Evolutionary conservation across 64 coral and sea anemone species (phyloP).

Genomic region (Montipora foliosa): DNA sequence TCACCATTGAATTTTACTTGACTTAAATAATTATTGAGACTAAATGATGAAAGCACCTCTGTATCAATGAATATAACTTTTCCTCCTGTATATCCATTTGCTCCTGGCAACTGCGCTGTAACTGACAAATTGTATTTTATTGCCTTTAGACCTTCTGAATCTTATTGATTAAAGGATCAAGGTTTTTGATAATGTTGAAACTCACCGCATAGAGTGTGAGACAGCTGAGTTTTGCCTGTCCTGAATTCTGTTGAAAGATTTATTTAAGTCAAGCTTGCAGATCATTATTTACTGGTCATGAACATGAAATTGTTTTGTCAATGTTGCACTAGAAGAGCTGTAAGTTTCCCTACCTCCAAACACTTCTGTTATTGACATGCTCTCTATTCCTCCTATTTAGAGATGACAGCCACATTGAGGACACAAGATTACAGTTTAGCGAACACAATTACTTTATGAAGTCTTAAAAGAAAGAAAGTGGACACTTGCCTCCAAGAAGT

Average conservation of each 20-base stretch:
- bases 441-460: too few species aligned
- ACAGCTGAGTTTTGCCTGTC: conserved; percentile 98
- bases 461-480: neutral
- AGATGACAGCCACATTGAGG: neutral
- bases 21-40: neutral
- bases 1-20: too few species aligned
- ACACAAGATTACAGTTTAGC: too few species aligned
- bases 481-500: conserved; percentile 91
- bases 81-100: conserved; percentile 95
- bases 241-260: conserved; percentile 84
- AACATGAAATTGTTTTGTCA: neutral
- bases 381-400: conserved; percentile 93
- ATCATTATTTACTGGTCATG: neutral
- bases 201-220: conserved; percentile 98
- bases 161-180: neutral
- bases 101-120: conserved; percentile 95
- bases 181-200: neutral
- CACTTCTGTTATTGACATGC: conserved; percentile 99
- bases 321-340: neutral
- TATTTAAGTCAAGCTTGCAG: neutral
- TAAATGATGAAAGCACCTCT: conserved; percentile 66
- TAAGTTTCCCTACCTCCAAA: conserved; percentile 89
- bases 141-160: neutral
- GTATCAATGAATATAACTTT: conserved; percentile 99
- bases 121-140: conserved; percentile 50